A percentile compares a stretch with the other conserved stretches of the same genome.
These are phyloP conservation scores for Spinus olivaceus DNA, from an alignment of 2,797 vertebrate genomes.

Conservation along the genomic window DNA sequence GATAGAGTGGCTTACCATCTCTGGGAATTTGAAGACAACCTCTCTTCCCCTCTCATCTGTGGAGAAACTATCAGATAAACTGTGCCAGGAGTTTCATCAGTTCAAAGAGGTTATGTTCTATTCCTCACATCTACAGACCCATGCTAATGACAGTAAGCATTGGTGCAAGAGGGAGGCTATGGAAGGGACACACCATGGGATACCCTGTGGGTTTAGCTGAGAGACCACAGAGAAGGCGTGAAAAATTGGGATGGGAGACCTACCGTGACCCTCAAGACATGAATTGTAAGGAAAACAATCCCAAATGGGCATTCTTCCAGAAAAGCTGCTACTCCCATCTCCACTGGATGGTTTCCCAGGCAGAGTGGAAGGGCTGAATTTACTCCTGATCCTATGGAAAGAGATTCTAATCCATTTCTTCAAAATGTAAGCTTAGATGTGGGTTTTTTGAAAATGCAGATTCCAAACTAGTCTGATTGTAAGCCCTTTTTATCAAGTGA, in stretches of 20 bases:
- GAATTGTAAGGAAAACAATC: background rate
- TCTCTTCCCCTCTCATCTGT: background rate
- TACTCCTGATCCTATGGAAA: background rate
- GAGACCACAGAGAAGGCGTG: background rate
- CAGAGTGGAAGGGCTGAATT: background rate
- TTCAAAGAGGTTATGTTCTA: background rate
- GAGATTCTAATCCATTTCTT: background rate
- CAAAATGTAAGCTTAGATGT: background rate
- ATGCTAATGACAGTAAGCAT: fast-evolving
- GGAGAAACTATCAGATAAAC: background rate
- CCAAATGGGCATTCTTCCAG: background rate
- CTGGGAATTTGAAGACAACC: background rate
- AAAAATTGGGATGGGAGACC: background rate
- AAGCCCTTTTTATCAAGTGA: background rate
- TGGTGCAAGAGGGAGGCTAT: background rate
- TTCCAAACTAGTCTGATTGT: background rate
- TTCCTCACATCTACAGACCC: background rate
- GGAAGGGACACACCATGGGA: no score
- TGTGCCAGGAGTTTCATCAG: background rate
- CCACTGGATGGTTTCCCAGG: background rate
- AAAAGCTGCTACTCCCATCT: background rate
- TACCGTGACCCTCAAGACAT: background rate
- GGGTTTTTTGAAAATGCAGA: background rate
- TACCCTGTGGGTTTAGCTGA: background rate
- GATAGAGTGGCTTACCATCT: background rate